These are phyloP conservation scores for Callaeas wilsoni DNA, from an alignment of 2,113 vertebrate species.

Conservation along the genomic window DNA sequence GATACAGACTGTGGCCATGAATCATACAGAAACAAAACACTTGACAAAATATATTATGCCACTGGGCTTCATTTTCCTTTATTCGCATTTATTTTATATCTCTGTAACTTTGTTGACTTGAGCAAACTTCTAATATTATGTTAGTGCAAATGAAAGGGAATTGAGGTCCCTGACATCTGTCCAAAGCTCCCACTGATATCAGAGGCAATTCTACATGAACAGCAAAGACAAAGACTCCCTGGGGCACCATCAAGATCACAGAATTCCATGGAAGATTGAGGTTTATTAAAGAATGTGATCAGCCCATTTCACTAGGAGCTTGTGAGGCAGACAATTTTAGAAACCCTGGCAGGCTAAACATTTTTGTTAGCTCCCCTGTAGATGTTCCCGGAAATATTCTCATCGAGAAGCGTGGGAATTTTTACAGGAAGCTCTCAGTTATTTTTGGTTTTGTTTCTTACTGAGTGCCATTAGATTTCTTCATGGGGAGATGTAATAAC, in stretches of 20 bases:
- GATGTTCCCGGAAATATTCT: constrained; percentile 62
- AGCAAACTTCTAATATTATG: constrained; percentile 48
- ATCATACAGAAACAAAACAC: not conserved
- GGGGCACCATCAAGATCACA: constrained; percentile 59
- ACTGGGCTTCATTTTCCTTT: constrained; percentile 16
- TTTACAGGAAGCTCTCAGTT: constrained; percentile 58
- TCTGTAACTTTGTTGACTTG: constrained; percentile 26
- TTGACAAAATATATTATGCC: constrained; percentile 25
- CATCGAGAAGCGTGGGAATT: constrained; percentile 38
- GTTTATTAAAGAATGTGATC: constrained; percentile 65
- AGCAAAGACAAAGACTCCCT: constrained; percentile 60
- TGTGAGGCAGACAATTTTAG: constrained; percentile 45
- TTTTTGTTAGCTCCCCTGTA: constrained; percentile 59
- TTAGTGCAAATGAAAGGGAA: constrained; percentile 44
- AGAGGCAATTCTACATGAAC: constrained; percentile 50
- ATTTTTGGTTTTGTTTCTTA: constrained; percentile 45
- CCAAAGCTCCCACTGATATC: constrained; percentile 60
- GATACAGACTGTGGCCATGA: not conserved
- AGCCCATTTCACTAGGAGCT: constrained; percentile 20
- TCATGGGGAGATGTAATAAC: constrained; percentile 34
- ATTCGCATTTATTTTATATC: constrained; percentile 22
- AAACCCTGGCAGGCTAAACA: constrained; percentile 54
- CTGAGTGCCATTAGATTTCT: constrained; percentile 25
- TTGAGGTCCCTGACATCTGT: constrained; percentile 45
- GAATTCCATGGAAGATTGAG: constrained; percentile 66